Evolutionary conservation across 2,797 vertebrate species (phyloP).

Genomic region (Lutjanus argentimaculatus): DNA sequence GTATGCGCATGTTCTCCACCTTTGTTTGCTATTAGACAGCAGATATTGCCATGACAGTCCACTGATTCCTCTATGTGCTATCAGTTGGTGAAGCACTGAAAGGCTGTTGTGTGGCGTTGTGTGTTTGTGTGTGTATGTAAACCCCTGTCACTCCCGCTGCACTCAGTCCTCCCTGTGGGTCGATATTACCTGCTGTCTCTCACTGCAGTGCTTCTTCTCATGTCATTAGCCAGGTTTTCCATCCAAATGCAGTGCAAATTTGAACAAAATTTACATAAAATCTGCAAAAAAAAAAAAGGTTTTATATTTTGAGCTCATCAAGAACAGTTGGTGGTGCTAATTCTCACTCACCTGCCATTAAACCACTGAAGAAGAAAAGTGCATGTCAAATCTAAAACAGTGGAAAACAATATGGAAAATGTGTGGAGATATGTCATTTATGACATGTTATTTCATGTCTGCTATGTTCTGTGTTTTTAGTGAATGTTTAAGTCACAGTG

Average conservation of each 20-base stretch:
- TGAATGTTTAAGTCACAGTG: too few relatives aligned
- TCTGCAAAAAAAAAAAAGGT: neutral
- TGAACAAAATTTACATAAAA: too few relatives aligned
- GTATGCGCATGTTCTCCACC: neutral
- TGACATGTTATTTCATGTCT: neutral
- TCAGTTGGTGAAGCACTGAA: slow-evolving; percentile 7
- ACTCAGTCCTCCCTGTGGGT: neutral
- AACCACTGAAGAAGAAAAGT: neutral
- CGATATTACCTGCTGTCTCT: slow-evolving; percentile 36
- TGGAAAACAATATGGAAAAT: neutral
- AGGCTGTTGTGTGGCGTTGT: slow-evolving; percentile 10
- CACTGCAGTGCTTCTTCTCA: slow-evolving; percentile 20
- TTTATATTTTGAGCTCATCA: neutral
- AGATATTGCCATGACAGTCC: slow-evolving; percentile 39
- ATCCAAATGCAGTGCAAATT: neutral
- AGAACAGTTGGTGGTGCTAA: neutral
- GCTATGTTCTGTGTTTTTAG: neutral
- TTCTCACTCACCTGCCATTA: neutral
- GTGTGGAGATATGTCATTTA: neutral
- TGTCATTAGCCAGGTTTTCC: slow-evolving; percentile 9
- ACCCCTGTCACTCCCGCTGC: neutral
- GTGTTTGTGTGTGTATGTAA: slow-evolving; percentile 27
- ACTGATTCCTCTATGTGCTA: slow-evolving; percentile 26
- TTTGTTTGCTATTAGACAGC: slow-evolving; percentile 18
- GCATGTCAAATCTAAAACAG: neutral